These are phyloP conservation scores for Epinephelus cyanopodus DNA, from an alignment of 2,113 vertebrate genomes.

Conservation along the genomic window DNA sequence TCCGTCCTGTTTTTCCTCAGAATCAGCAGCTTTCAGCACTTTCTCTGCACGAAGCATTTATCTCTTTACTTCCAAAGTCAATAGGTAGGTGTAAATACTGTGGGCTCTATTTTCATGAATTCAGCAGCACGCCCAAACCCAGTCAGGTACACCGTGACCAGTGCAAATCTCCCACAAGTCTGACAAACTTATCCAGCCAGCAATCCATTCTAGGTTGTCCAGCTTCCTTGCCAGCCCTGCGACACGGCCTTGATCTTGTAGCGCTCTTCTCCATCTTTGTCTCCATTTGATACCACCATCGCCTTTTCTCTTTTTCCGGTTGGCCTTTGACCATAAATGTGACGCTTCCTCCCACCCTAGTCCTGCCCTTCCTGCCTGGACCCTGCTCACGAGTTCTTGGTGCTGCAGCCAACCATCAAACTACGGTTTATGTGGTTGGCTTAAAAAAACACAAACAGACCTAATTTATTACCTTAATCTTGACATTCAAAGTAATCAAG, in stretches of 20 bases:
- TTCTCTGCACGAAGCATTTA: neutral
- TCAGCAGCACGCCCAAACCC: too few species aligned
- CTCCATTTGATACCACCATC: constrained; percentile 20
- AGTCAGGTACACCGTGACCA: too few species aligned
- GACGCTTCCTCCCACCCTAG: neutral
- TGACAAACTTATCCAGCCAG: constrained; percentile 6
- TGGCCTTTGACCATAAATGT: constrained; percentile 12
- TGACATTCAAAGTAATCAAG: neutral
- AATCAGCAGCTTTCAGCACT: neutral
- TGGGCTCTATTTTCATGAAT: neutral
- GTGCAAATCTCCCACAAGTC: constrained; percentile 26
- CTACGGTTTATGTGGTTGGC: neutral
- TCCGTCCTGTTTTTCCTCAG: too few species aligned
- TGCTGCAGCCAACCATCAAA: neutral
- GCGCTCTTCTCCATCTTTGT: constrained; percentile 9
- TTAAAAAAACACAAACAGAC: neutral
- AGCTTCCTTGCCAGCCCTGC: constrained; percentile 30
- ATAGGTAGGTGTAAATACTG: neutral
- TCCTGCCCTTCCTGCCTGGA: neutral
- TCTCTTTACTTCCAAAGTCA: neutral
- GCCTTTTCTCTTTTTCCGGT: neutral
- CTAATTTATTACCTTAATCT: neutral
- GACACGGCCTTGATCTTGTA: constrained; percentile 15
- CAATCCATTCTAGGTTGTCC: constrained; percentile 33
- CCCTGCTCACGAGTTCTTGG: neutral